Evolutionary conservation across 1,140 invertebrate species (phyloP).

Genomic region (Atopsyche davidsoni): DNA sequence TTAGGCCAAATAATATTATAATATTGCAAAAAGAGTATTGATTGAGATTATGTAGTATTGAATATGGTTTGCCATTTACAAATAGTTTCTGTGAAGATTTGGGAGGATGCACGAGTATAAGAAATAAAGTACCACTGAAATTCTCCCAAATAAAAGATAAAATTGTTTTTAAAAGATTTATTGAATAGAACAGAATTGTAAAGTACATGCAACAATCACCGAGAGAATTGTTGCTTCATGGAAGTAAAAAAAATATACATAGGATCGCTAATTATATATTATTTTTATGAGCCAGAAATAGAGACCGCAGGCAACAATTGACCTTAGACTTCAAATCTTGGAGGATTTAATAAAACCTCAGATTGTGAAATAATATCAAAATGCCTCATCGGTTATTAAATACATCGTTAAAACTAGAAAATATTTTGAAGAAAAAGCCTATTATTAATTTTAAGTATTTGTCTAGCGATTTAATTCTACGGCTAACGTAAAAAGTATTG

Average conservation of each 20-base stretch:
- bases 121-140: background rate
- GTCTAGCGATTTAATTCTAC: slow-evolving; percentile 1
- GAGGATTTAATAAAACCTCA: no score
- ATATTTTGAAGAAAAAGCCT: slow-evolving; percentile 11
- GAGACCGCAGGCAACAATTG: no score
- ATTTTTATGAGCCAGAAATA: no score
- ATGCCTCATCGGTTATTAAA: slow-evolving; percentile 12
- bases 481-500: slow-evolving; percentile 1
- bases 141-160: background rate
- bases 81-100: background rate
- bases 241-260: no score
- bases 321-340: no score
- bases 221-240: no score
- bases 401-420: slow-evolving; percentile 12
- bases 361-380: no score
- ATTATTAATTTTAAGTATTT: slow-evolving; percentile 5
- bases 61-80: background rate
- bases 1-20: background rate
- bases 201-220: no score
- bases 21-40: background rate
- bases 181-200: no score
- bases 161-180: background rate
- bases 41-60: background rate
- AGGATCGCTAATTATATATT: no score
- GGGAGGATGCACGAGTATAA: no score